These are phyloP conservation scores for Argopecten irradians DNA, from an alignment of 1,140 invertebrate genomes.

Conservation along the genomic window DNA sequence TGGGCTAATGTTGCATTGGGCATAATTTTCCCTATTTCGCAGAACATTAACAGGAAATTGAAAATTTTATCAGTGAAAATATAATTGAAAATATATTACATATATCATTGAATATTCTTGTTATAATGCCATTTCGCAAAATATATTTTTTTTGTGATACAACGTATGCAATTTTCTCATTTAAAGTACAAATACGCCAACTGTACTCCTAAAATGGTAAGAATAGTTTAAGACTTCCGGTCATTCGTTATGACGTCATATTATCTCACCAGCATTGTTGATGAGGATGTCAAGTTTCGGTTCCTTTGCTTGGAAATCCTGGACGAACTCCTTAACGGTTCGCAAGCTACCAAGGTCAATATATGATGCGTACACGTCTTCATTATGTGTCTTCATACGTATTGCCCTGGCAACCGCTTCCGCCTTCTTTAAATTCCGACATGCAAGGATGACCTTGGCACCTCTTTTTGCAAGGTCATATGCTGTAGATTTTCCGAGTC, in stretches of 20 bases:
- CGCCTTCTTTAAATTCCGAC: constrained; percentile 68
- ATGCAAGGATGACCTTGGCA: constrained; percentile 68
- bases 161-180: neutral
- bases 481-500: constrained; percentile 73
- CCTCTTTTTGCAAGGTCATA: constrained; percentile 72
- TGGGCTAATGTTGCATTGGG: too few relatives aligned
- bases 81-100: too few relatives aligned
- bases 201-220: too few relatives aligned
- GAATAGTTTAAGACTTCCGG: neutral
- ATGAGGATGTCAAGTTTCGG: constrained; percentile 69
- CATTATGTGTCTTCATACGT: constrained; percentile 69
- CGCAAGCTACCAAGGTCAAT: constrained; percentile 68
- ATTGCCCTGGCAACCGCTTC: constrained; percentile 74
- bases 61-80: too few relatives aligned
- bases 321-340: constrained; percentile 67
- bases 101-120: too few relatives aligned
- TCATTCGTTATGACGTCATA: neutral
- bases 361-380: constrained; percentile 64
- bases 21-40: too few relatives aligned
- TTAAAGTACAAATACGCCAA: too few relatives aligned
- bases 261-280: constrained; percentile 74
- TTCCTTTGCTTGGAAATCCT: constrained; percentile 65
- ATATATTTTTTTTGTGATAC: too few relatives aligned
- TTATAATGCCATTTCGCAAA: too few relatives aligned
- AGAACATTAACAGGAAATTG: too few relatives aligned